phyloP scores from a whole-genome alignment of 1,140 invertebrate genomes.

The Potamilus streckersoni region DNA sequence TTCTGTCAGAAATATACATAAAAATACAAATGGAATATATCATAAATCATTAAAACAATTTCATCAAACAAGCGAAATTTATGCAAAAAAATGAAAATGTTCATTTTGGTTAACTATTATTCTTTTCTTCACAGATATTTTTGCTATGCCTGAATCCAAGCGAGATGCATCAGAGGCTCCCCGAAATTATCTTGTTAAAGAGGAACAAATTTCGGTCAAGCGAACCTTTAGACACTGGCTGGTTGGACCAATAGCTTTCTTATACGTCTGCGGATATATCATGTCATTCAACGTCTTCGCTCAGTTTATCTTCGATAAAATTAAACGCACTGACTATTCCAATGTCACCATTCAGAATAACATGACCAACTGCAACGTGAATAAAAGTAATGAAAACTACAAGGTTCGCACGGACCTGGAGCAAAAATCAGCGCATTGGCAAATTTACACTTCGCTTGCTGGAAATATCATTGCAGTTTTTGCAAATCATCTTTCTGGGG shows the following conservation, averaged over 20 bases:
- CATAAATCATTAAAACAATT: too few relatives aligned
- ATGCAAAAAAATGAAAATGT: too few relatives aligned
- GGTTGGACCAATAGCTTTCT: constrained; percentile 11
- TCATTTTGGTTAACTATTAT: too few relatives aligned
- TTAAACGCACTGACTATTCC: constrained; percentile 15
- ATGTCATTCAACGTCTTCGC: constrained; percentile 10
- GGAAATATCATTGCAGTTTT: constrained; percentile 7
- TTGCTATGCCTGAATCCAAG: too few relatives aligned
- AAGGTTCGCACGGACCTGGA: constrained; percentile 11
- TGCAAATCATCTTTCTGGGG: constrained; percentile 17
- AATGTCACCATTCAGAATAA: constrained; percentile 8
- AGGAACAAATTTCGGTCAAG: too few relatives aligned
- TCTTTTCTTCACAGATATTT: too few relatives aligned
- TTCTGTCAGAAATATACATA: too few relatives aligned
- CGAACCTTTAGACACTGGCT: constrained; percentile 10
- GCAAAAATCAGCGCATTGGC: constrained; percentile 17
- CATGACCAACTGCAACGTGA: constrained; percentile 7
- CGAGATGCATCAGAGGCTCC: too few relatives aligned
- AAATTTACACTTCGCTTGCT: constrained; percentile 15
- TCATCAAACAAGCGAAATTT: too few relatives aligned
- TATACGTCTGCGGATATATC: constrained; percentile 11
- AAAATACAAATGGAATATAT: too few relatives aligned
- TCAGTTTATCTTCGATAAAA: constrained; percentile 15
- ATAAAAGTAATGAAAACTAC: constrained; percentile 3
- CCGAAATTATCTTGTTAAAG: too few relatives aligned